phyloP scores from a whole-genome alignment of 2,113 vertebrate species.

The Petroica traversi region DNA sequence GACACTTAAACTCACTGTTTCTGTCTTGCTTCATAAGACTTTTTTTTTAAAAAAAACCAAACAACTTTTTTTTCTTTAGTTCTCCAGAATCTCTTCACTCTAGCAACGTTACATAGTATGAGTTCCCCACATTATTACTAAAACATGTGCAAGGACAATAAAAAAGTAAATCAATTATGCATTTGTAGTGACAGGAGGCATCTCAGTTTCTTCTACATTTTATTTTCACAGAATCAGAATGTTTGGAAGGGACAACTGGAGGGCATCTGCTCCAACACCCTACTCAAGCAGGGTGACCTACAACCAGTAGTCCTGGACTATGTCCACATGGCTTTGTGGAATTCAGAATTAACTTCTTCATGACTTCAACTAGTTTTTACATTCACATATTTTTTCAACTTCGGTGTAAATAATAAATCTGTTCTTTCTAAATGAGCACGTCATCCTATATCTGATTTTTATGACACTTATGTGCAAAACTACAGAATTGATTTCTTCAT shows the following conservation, averaged over 20 bases:
- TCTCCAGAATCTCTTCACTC: not conserved
- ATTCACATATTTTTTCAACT: not conserved
- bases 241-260: not conserved
- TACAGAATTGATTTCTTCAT: constrained; percentile 14
- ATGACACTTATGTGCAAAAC: not conserved
- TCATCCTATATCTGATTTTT: constrained; percentile 24
- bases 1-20: not conserved
- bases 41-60: not conserved
- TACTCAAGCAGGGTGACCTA: not conserved
- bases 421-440: constrained; percentile 21
- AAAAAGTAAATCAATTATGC: not conserved
- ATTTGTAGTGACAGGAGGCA: not conserved
- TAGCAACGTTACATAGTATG: not conserved
- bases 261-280: not conserved
- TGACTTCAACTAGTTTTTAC: not conserved
- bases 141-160: not conserved
- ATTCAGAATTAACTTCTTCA: not conserved
- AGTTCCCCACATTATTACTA: not conserved
- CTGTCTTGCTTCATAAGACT: not conserved
- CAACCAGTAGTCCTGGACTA: not conserved
- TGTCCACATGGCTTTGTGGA: not conserved
- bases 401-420: constrained; percentile 17
- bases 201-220: not conserved
- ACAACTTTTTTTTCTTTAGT: not conserved
- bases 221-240: not conserved